Percentiles rank a stretch among this genome's conserved stretches.
phyloP scores from a whole-genome alignment of 2,888 invertebrate species.

The Dilophus febrilis region DNA sequence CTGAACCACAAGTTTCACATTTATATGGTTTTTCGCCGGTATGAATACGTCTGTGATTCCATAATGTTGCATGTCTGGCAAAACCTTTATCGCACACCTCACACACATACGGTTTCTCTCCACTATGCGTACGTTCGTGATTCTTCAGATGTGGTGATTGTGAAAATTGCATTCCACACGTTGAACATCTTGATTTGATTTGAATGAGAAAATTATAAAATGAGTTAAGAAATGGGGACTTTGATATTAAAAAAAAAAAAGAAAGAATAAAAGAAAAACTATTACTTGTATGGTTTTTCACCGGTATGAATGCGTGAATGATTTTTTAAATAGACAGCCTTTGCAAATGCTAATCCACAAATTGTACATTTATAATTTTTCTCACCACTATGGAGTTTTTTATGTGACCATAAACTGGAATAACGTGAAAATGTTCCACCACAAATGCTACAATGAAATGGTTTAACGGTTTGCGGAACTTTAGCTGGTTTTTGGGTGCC shows the following conservation, averaged over 20 bases:
- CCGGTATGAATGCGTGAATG: constrained; percentile 78
- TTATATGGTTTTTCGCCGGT: constrained; percentile 47
- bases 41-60: constrained; percentile 78
- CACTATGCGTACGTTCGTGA: constrained; percentile 75
- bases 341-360: constrained; percentile 74
- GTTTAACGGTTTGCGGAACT: constrained; percentile 43
- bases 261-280: background rate
- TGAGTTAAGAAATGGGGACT: constrained; percentile 2
- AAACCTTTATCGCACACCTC: constrained; percentile 80
- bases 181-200: constrained; percentile 45
- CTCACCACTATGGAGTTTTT: constrained; percentile 59
- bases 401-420: constrained; percentile 78
- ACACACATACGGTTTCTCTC: constrained; percentile 75
- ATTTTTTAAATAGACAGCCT: constrained; percentile 79
- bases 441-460: constrained; percentile 77
- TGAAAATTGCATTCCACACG: constrained; percentile 81
- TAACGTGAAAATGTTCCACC: constrained; percentile 70
- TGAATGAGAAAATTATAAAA: constrained; percentile 7
- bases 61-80: constrained; percentile 70
- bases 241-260: background rate
- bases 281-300: constrained; percentile 62
- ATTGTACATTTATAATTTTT: constrained; percentile 81
- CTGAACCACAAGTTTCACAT: constrained; percentile 76
- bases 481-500: constrained; percentile 14
- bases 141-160: constrained; percentile 79